These are phyloP conservation scores for Calameuta idolon DNA, from an alignment of 2,888 invertebrate species.

Conservation along the genomic window DNA sequence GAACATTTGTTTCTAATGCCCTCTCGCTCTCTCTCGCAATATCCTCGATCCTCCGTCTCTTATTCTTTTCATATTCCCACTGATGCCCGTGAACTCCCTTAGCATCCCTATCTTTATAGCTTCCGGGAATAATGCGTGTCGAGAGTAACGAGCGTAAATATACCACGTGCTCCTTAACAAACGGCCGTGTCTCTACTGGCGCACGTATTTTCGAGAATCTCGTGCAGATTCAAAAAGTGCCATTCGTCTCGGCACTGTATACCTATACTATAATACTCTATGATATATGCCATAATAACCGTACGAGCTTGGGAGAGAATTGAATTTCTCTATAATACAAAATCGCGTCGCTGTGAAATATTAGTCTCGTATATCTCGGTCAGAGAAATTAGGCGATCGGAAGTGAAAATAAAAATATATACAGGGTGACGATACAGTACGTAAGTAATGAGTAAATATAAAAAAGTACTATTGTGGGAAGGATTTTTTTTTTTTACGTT, in stretches of 20 bases:
- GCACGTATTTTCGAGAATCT: not conserved
- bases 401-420: not conserved
- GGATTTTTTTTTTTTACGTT: not conserved
- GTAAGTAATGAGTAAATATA: not conserved
- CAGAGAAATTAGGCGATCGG: not conserved
- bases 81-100: not conserved
- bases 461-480: not conserved
- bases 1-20: slow-evolving; percentile 38
- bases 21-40: slow-evolving; percentile 14
- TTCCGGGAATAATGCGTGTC: not conserved
- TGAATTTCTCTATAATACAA: not conserved
- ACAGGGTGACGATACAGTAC: no score
- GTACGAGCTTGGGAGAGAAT: not conserved
- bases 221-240: not conserved
- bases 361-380: not conserved
- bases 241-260: not conserved
- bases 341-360: not conserved
- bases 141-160: not conserved
- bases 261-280: not conserved
- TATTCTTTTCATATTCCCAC: not conserved
- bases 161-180: not conserved
- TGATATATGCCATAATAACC: not conserved
- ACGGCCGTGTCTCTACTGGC: not conserved
- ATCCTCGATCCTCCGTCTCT: not conserved
- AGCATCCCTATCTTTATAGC: not conserved